These are phyloP conservation scores for Xenopus petersii DNA, from an alignment of 2,797 vertebrate species.

Conservation along the genomic window DNA sequence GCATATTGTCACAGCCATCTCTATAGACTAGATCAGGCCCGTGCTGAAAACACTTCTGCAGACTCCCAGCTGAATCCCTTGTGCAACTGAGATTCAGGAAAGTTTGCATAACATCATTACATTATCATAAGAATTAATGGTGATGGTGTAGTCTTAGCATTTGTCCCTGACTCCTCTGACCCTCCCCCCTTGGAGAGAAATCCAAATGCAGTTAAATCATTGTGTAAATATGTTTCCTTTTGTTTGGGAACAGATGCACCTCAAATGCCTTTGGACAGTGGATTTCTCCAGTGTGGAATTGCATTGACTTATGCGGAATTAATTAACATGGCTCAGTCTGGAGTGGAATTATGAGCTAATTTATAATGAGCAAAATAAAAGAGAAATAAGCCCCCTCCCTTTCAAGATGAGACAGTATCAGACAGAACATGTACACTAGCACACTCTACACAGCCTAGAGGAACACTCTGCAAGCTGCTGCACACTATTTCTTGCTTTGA, in stretches of 20 bases:
- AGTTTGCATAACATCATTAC: too few species aligned
- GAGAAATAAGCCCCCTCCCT: slow-evolving; percentile 31
- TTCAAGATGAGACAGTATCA: slow-evolving; percentile 22
- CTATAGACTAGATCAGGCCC: too few species aligned
- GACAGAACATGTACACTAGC: slow-evolving; percentile 17
- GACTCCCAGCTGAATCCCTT: too few species aligned
- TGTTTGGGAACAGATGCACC: slow-evolving; percentile 46
- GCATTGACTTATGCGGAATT: slow-evolving; percentile 35
- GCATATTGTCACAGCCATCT: too few species aligned
- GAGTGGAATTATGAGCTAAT: slow-evolving; percentile 35
- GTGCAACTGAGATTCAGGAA: too few species aligned
- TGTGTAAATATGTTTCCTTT: slow-evolving; percentile 43
- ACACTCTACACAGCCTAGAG: slow-evolving; percentile 10
- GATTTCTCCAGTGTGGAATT: slow-evolving; percentile 34
- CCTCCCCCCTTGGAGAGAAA: slow-evolving; percentile 11
- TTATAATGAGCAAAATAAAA: slow-evolving; percentile 35
- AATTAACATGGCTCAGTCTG: slow-evolving; percentile 32
- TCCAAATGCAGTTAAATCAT: slow-evolving; percentile 37
- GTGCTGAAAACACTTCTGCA: too few species aligned
- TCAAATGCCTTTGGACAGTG: slow-evolving; percentile 45
- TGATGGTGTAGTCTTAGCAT: slow-evolving; percentile 25
- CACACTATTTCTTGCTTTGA: slow-evolving; percentile 1
- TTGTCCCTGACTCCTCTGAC: slow-evolving; percentile 19
- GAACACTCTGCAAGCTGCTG: slow-evolving; percentile 17
- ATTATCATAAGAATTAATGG: slow-evolving; percentile 16